These are phyloP conservation scores for Eutolmus rufibarbis DNA, from an alignment of 2,888 invertebrate species.

Conservation along the genomic window DNA sequence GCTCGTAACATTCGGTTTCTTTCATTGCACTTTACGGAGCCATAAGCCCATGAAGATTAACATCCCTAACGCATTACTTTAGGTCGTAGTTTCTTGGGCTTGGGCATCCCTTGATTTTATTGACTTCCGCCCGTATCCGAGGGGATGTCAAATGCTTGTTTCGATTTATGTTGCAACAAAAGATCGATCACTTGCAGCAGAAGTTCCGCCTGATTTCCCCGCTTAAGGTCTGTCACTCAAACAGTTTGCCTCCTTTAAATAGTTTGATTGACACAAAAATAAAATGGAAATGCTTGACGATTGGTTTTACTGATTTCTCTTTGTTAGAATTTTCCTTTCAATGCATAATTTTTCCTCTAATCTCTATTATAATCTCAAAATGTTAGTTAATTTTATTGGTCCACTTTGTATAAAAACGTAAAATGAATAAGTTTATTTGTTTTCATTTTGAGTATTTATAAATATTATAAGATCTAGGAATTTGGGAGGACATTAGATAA, in stretches of 20 bases:
- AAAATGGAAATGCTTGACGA: not conserved
- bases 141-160: not conserved
- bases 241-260: not conserved
- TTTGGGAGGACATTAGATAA: too few relatives aligned
- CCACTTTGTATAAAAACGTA: too few relatives aligned
- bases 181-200: not conserved
- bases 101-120: not conserved
- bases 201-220: not conserved
- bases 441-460: too few relatives aligned
- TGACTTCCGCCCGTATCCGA: not conserved
- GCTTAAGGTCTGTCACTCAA: not conserved
- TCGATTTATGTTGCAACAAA: not conserved
- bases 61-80: not conserved
- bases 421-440: too few relatives aligned
- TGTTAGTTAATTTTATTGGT: not conserved
- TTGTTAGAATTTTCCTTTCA: not conserved
- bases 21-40: not conserved
- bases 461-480: too few relatives aligned
- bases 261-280: not conserved
- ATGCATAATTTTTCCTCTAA: not conserved
- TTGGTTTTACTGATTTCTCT: not conserved
- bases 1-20: not conserved
- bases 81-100: not conserved
- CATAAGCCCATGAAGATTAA: not conserved
- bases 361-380: not conserved